Evolutionary conservation across 1,140 invertebrate genomes (phyloP).

Genomic region (Drosophila parvula): DNA sequence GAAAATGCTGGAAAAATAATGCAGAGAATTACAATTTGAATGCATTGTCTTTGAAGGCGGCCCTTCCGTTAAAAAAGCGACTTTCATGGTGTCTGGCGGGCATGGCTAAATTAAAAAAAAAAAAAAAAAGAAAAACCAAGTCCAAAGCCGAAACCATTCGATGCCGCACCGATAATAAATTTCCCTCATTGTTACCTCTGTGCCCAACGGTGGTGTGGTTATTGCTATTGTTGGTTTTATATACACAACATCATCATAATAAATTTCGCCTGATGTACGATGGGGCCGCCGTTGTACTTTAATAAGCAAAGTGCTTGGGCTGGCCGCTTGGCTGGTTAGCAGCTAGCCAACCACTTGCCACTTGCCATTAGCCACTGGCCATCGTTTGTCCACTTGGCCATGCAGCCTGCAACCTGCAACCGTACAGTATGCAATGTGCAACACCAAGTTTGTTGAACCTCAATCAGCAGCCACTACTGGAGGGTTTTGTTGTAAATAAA

Average conservation of each 20-base stretch:
- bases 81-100: conserved; percentile 58
- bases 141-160: conserved; percentile 67
- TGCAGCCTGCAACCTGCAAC: conserved; percentile 52
- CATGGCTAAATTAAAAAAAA: conserved; percentile 25
- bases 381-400: conserved; percentile 72
- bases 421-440: conserved; percentile 15
- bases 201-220: conserved; percentile 54
- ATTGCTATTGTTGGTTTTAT: conserved; percentile 53
- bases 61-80: conserved; percentile 68
- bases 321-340: conserved; percentile 66
- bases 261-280: conserved; percentile 78
- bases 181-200: conserved; percentile 76
- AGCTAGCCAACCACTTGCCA: conserved; percentile 45
- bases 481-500: conserved; percentile 53
- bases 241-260: conserved; percentile 80
- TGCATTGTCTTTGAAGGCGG: conserved; percentile 67
- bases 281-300: conserved; percentile 68
- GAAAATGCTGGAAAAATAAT: conserved; percentile 27
- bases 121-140: too few relatives aligned
- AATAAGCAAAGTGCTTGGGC: conserved; percentile 80
- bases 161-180: conserved; percentile 80
- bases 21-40: conserved; percentile 66
- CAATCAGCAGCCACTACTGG: conserved; percentile 26
- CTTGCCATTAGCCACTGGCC: conserved; percentile 48
- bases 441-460: conserved; percentile 48